These are phyloP conservation scores for Microchrysa polita DNA, from an alignment of 2,888 invertebrate species.

Conservation along the genomic window DNA sequence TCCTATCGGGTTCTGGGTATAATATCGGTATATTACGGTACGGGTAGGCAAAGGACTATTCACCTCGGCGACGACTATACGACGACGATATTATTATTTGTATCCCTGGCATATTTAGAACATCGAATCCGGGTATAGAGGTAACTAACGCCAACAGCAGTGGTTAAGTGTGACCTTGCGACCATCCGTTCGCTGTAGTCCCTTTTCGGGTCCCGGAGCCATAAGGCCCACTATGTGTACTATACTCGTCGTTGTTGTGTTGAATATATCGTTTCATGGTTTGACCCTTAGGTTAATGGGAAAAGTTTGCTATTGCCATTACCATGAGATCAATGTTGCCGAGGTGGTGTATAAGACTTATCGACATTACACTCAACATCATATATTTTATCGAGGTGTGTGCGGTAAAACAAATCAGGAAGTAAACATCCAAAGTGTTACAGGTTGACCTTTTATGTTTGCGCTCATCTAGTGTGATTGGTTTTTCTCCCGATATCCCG, in stretches of 20 bases:
- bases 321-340: neutral
- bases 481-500: too few species aligned
- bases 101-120: neutral
- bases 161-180: neutral
- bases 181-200: neutral
- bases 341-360: neutral
- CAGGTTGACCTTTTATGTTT: too few species aligned
- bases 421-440: neutral
- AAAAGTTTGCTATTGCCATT: conserved; percentile 14
- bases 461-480: too few species aligned
- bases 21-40: conserved; percentile 9
- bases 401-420: neutral
- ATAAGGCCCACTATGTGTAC: neutral
- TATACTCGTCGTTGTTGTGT: too few species aligned
- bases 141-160: neutral
- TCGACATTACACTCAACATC: neutral
- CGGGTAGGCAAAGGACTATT: neutral
- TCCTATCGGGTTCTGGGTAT: too few species aligned
- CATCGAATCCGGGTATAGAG: neutral
- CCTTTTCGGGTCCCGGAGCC: neutral
- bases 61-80: too few species aligned
- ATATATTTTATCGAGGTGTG: neutral
- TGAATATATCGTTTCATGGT: conserved; percentile 5
- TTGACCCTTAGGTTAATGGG: conserved; percentile 21
- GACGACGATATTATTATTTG: conserved; percentile 10